Evolutionary conservation across 2,888 invertebrate genomes (phyloP), one percentile per base, ranked within the genome.

Genomic region (Trileptium ribeirensis): DNA sequence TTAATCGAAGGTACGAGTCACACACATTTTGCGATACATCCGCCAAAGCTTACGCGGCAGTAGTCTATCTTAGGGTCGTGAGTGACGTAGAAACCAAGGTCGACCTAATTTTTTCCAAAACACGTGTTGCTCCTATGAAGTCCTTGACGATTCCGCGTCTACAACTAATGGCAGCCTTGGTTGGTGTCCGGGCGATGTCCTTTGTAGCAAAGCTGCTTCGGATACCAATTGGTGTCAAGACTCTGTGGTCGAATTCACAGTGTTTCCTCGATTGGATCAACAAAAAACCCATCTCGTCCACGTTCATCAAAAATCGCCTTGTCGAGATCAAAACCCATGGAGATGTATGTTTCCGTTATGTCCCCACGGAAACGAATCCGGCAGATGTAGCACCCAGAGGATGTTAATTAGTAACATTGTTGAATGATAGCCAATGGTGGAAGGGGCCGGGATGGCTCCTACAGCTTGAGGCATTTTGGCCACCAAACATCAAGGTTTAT

Each of bases 1-100:
- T 78, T n/a, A n/a, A n/a, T n/a, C n/a, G n/a, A n/a, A n/a, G n/a
- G 19, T 36, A 51, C 78, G 79, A 64, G 82, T 36, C n/a, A 81
- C 1, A 82, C 83, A 78, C 83, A 19, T 82, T 86, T 86, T 74
- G 83, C 80, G 85, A 86, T 78, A 85, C 86, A 1, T 84, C 84
- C 29, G 75, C 80, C 51, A 75, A 80, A 64, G 85, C 82, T 0
- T 86, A 85, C 75, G 82, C 84, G 15, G 83, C 84, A 0, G 74
- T 70, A 33, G 81, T 85, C 8, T 86, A 85, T 77, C 31, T 85
- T 0, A 78, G 82, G 2, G 79, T 37, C 33, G 2, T 19, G 15
- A 15, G 24, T 31, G 33, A 39, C 1, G 29, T n/a, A n/a, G 29
- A 38, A 0, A 24, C 78, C n/a, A 67, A 24, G 24, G 80, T 70